phyloP scores from a whole-genome alignment of 2,113 vertebrate species.

The Eptesicus fuscus region DNA sequence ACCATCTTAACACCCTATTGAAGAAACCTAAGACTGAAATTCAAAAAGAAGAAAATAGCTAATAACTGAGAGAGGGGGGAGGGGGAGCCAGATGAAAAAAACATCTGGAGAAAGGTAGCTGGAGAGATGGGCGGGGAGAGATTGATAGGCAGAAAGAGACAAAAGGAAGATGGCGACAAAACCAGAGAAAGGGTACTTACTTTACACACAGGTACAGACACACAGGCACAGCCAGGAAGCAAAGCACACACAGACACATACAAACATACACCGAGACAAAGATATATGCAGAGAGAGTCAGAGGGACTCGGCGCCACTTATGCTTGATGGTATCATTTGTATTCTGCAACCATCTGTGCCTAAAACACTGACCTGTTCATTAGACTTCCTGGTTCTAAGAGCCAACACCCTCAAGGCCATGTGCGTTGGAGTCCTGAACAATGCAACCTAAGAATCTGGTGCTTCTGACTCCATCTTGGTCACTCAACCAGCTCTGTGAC shows the following conservation, averaged over 20 bases:
- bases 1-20: not conserved
- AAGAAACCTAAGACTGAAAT: not conserved
- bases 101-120: not conserved
- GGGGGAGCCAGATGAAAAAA: not conserved
- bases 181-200: not conserved
- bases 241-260: not conserved
- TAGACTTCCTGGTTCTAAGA: not conserved
- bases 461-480: not conserved
- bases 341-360: not conserved
- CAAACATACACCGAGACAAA: no score
- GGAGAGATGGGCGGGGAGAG: not conserved
- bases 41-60: not conserved
- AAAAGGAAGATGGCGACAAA: not conserved
- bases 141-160: not conserved
- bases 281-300: not conserved
- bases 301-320: not conserved
- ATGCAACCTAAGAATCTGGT: not conserved
- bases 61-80: not conserved
- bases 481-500: not conserved
- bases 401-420: not conserved
- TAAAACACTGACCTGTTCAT: not conserved
- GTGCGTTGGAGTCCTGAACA: not conserved
- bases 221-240: not conserved
- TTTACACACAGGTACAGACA: not conserved
- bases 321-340: not conserved